phyloP scores from a whole-genome alignment of 2,113 vertebrate genomes.

The Micromys minutus region DNA sequence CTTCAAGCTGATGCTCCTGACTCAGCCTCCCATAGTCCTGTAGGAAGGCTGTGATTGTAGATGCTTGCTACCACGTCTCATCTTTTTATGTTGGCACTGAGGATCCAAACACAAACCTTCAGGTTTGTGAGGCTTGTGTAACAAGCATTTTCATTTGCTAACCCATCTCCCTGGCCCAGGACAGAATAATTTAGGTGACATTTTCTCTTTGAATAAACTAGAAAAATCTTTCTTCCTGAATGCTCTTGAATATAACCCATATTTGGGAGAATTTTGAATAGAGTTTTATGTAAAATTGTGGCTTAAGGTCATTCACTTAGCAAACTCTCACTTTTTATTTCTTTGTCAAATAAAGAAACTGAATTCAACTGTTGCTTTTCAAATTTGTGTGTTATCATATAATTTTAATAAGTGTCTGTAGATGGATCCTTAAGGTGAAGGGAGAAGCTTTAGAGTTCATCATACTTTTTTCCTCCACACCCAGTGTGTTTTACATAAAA shows the following conservation, averaged over 20 bases:
- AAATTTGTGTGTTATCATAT: conserved; percentile 46
- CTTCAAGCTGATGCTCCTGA: background rate
- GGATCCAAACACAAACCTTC: too few relatives aligned
- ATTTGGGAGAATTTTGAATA: conserved; percentile 34
- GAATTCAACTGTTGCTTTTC: conserved; percentile 13
- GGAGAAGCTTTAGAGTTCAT: conserved; percentile 16
- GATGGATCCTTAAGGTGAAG: conserved; percentile 45
- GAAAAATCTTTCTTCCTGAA: conserved; percentile 18
- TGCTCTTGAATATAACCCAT: background rate
- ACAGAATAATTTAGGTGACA: conserved; percentile 20
- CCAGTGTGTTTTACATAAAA: conserved; percentile 66
- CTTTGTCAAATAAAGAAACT: conserved; percentile 34
- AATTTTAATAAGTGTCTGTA: conserved; percentile 48
- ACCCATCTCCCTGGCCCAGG: background rate
- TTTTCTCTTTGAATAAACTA: background rate
- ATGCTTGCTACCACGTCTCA: too few relatives aligned
- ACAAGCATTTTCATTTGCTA: background rate
- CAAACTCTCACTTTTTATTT: background rate
- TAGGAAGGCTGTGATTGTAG: background rate
- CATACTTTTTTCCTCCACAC: background rate
- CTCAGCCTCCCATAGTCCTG: background rate
- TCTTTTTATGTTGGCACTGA: background rate
- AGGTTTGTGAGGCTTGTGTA: background rate
- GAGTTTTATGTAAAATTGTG: background rate
- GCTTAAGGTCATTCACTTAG: background rate